These are phyloP conservation scores for Drosophila picticornis DNA, from an alignment of 2,888 invertebrate genomes.

Conservation along the genomic window DNA sequence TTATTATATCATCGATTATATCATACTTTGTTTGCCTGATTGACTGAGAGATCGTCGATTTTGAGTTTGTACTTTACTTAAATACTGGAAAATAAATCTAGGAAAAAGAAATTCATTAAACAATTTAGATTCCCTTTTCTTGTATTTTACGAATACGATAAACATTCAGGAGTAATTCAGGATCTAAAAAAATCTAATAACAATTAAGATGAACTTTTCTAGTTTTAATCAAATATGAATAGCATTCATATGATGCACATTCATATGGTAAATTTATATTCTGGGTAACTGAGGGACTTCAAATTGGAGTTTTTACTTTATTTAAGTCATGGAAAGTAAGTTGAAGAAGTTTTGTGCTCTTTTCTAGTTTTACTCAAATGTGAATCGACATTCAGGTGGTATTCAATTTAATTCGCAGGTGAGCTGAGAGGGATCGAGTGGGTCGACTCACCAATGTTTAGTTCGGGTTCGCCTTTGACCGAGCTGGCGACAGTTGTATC, in stretches of 20 bases:
- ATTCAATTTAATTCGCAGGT: too few relatives aligned
- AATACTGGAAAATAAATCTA: background rate
- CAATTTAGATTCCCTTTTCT: background rate
- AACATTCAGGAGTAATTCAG: background rate
- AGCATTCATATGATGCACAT: background rate
- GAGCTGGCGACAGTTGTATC: slow-evolving; percentile 85
- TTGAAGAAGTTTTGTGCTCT: background rate
- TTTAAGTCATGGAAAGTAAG: background rate
- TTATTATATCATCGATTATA: too few relatives aligned
- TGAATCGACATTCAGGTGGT: background rate
- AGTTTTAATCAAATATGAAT: background rate
- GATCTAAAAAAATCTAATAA: too few relatives aligned
- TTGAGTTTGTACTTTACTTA: background rate
- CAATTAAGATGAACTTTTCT: background rate
- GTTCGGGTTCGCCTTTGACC: slow-evolving; percentile 85
- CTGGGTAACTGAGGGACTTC: background rate
- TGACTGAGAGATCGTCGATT: background rate
- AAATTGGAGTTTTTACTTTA: background rate
- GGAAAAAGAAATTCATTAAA: background rate
- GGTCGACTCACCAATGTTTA: slow-evolving; percentile 84
- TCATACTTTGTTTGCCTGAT: background rate
- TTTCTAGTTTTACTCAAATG: background rate
- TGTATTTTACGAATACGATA: background rate
- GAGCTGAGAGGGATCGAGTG: background rate
- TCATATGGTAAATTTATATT: background rate